phyloP scores from a whole-genome alignment of 1,140 invertebrate species.

The Chelonus insularis region DNA sequence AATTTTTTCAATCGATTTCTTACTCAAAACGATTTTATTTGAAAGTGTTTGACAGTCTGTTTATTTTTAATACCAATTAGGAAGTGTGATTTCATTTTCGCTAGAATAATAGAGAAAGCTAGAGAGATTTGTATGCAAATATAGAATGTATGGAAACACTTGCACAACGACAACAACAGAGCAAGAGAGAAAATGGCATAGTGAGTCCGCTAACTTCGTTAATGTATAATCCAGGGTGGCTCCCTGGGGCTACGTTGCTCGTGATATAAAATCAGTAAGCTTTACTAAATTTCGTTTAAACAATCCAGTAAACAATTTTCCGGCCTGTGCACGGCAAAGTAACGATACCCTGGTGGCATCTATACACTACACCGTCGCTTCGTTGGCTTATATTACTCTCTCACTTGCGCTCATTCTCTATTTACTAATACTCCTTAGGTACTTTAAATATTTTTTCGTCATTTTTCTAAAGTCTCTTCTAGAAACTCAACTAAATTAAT shows the following conservation, averaged over 20 bases:
- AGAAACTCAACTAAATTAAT: too few relatives aligned
- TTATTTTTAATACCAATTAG: not conserved
- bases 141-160: not conserved
- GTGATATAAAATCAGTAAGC: conserved; percentile 62
- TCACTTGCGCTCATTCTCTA: not conserved
- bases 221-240: conserved; percentile 56
- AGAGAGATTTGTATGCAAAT: not conserved
- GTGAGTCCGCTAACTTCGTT: conserved; percentile 52
- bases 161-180: not conserved
- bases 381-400: conserved; percentile 16
- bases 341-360: conserved; percentile 55
- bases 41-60: too few relatives aligned
- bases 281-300: conserved; percentile 62
- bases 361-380: conserved; percentile 27
- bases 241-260: conserved; percentile 53
- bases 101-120: not conserved
- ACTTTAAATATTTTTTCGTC: too few relatives aligned
- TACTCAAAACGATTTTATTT: too few relatives aligned
- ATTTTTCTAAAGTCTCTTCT: too few relatives aligned
- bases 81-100: not conserved
- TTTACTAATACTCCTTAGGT: not conserved
- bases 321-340: conserved; percentile 58
- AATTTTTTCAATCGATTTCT: too few relatives aligned
- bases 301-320: conserved; percentile 62
- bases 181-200: not conserved